phyloP scores from a whole-genome alignment of 2,888 invertebrate species.

The Cephus rjabovi region DNA sequence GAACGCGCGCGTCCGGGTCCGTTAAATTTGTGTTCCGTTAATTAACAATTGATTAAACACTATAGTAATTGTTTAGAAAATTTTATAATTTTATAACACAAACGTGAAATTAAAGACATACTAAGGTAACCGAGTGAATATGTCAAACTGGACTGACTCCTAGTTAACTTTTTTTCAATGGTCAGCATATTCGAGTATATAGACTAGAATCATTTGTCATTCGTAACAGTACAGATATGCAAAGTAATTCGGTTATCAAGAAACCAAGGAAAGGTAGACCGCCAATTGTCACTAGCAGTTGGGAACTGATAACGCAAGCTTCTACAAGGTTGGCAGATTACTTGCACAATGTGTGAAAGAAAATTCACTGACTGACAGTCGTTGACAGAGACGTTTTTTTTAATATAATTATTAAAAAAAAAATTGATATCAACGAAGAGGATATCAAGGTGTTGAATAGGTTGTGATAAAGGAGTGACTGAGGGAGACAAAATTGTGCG shows the following conservation, averaged over 20 bases:
- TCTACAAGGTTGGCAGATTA: background rate
- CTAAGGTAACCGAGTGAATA: background rate
- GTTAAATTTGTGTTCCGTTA: background rate
- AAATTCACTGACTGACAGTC: background rate
- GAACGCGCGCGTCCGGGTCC: background rate
- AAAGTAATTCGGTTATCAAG: background rate
- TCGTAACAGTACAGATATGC: background rate
- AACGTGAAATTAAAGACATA: background rate
- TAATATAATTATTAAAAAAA: background rate
- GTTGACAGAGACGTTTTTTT: background rate
- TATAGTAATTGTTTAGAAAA: background rate
- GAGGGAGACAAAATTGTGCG: background rate
- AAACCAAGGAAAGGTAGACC: background rate
- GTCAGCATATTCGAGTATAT: background rate
- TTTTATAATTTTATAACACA: background rate
- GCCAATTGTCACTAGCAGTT: background rate
- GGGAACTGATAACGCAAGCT: background rate
- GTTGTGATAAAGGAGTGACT: background rate
- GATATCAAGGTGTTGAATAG: background rate
- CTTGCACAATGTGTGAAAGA: background rate
- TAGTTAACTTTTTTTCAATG: background rate
- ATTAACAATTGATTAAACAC: background rate
- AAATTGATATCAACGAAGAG: background rate
- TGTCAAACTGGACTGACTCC: background rate
- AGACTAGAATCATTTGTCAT: background rate